phyloP scores from a whole-genome alignment of 2,888 invertebrate species.

The Helobdella robusta region DNA sequence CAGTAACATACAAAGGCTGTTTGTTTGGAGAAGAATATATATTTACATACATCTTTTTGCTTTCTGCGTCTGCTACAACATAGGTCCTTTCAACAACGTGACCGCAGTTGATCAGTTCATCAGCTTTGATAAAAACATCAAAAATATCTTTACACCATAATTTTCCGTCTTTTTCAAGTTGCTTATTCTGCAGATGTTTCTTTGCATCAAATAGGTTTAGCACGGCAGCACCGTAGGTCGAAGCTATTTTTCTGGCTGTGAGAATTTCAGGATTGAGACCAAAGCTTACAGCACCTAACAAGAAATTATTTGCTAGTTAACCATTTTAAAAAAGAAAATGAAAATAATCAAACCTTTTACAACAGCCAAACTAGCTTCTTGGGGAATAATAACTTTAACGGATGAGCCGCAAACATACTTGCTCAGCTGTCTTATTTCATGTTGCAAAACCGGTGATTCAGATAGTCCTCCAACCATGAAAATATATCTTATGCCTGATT shows the following conservation, averaged over 20 bases:
- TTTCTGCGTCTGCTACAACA: conserved; percentile 51
- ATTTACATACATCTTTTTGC: conserved; percentile 53
- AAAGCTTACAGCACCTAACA: conserved; percentile 25
- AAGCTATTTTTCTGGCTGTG: conserved; percentile 8
- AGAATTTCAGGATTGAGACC: conserved; percentile 25
- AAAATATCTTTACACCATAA: conserved; percentile 26
- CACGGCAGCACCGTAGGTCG: conserved; percentile 27
- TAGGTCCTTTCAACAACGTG: conserved; percentile 25
- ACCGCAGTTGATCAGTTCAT: conserved; percentile 16
- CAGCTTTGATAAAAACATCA: conserved; percentile 22
- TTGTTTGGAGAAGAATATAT: conserved; percentile 52
- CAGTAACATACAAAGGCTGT: conserved; percentile 53
- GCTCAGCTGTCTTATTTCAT: conserved; percentile 16
- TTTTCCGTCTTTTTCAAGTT: conserved; percentile 14
- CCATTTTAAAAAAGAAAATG: background rate
- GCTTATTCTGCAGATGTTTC: conserved; percentile 18
- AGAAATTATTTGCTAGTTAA: background rate
- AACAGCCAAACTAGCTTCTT: conserved; percentile 27
- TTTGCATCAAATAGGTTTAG: conserved; percentile 17
- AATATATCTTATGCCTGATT: conserved; percentile 22
- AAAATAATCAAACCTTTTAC: conserved; percentile 21
- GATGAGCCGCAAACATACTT: background rate
- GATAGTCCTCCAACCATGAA: conserved; percentile 29
- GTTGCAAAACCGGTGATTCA: conserved; percentile 25
- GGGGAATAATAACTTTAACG: conserved; percentile 26